Evolutionary conservation across 1,140 invertebrate species (phyloP), one percentile per base, ranked within the genome.

Genomic region (Drosophila elegans): DNA sequence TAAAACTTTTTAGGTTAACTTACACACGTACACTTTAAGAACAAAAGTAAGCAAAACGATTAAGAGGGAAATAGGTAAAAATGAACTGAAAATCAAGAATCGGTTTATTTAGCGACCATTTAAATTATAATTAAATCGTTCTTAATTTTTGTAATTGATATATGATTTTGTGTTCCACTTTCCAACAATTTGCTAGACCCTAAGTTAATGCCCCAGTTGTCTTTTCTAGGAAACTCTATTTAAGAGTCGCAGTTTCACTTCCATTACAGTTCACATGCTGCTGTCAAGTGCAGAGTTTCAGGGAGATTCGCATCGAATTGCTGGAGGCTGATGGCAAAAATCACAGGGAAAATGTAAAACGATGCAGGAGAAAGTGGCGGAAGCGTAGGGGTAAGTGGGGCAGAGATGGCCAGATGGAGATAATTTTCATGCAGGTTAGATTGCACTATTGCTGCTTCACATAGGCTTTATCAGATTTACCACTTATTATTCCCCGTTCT

Each of bases 261-360:
- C 9, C 48, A 51, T 51, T 51, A 16, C 48, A 34, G 29, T 16
- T 34, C 27, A 51, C 12, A 51, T 51, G 53, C 29, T 49, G 44
- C 59, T 64, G 46, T 64, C 64, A 44, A 68, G 46, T 51, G 59
- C 59, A 68, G 60, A 27, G 21, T 51, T 67, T 64, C 36, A 21
- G n/a, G 1, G 27, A 11, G 25, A 41, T 66, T 63, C n/a, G n/a
- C 27, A 16, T 34, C 3, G n/a, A 7, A 49, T 13, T 34, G 27
- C 46, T 32, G n/a, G 27, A 13, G 46, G 46, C 12, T 21, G 42
- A 29, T 10, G 42, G n/a, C 41, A 11, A 29, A 64, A 64, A 38
- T 29, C 21, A 3, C 44, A 10, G 27, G 38, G 7, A 52, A 49
- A 51, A 29, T 7, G 3, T 7, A 34, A 41, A 61, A 32, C 9